Conservation (phyloP, 2,113 vertebrate genomes). For the Nothoprocta pentlandii region DNA sequence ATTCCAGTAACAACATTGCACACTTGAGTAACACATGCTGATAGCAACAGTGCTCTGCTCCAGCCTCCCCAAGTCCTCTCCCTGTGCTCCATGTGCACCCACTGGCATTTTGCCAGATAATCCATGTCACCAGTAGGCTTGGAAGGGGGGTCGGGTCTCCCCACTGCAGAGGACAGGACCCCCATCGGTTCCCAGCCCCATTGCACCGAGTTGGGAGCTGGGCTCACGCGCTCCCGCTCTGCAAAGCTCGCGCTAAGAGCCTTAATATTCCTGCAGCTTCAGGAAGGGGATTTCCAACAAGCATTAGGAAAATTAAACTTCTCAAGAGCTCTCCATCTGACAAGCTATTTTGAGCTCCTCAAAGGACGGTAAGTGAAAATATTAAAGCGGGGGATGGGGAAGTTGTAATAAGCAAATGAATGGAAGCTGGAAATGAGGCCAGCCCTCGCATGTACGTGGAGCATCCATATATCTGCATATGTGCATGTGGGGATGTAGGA, state of each 20-base stretch:
- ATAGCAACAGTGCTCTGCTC: rapidly evolving
- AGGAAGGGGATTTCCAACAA: slow-evolving; percentile 69
- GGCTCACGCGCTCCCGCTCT: slow-evolving; percentile 39
- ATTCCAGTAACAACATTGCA: rapidly evolving
- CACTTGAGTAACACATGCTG: rapidly evolving
- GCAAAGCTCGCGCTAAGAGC: slow-evolving; percentile 64
- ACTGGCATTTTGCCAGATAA: no score
- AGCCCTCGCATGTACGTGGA: neutral
- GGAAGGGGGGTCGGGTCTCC: no score
- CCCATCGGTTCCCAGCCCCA: neutral
- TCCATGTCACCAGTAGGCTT: no score
- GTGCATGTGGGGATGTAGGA: neutral
- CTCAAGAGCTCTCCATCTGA: slow-evolving; percentile 70
- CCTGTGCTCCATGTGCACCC: neutral
- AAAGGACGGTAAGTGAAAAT: slow-evolving; percentile 52
- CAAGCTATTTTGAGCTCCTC: slow-evolving; percentile 67
- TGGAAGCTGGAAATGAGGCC: neutral
- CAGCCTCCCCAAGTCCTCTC: neutral
- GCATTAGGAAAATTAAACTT: slow-evolving; percentile 77
- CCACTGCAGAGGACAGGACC: no score
- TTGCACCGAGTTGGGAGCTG: neutral
- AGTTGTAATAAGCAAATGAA: slow-evolving; percentile 1
- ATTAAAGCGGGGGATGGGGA: slow-evolving; percentile 17
- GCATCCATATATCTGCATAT: rapidly evolving
- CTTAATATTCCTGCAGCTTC: slow-evolving; percentile 69